These are phyloP conservation scores for Nomada lathburiana DNA, from an alignment of 2,888 invertebrate species.

Conservation along the genomic window DNA sequence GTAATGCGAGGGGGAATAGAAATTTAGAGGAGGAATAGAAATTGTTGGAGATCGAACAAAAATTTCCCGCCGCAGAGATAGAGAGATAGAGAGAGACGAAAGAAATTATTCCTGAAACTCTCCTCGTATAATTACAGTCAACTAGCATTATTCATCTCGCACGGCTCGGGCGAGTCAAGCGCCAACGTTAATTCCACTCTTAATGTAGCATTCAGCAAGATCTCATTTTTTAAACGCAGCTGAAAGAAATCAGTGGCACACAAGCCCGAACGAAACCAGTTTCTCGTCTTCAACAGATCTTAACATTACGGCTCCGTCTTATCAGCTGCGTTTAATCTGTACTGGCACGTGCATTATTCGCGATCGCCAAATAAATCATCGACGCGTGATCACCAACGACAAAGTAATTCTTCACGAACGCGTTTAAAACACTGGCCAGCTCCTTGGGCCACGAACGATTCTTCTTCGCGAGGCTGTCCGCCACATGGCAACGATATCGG, in stretches of 20 bases:
- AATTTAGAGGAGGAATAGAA: too few species aligned
- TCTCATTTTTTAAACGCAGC: not conserved
- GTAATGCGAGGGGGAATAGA: too few species aligned
- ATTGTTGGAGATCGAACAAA: too few species aligned
- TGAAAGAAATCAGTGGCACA: not conserved
- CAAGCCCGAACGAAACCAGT: conserved; percentile 6
- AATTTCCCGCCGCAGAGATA: too few species aligned
- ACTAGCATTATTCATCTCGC: not conserved
- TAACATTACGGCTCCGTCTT: not conserved
- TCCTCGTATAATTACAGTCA: too few species aligned
- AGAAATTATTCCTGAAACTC: too few species aligned
- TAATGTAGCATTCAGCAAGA: not conserved
- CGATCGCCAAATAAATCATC: not conserved
- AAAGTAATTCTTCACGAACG: too few species aligned
- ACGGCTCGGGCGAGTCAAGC: not conserved
- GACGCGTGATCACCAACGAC: too few species aligned
- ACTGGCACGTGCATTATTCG: not conserved
- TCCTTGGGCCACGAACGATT: too few species aligned
- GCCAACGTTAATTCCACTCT: not conserved
- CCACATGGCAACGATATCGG: conserved; percentile 15
- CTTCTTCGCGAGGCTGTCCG: too few species aligned
- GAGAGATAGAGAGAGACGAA: too few species aligned
- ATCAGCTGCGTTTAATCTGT: not conserved
- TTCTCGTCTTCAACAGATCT: not conserved
- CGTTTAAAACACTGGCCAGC: too few species aligned